Evolutionary conservation across 2,888 invertebrate genomes (phyloP), one percentile per base, ranked within the genome.

Genomic region (Phortica okadai): DNA sequence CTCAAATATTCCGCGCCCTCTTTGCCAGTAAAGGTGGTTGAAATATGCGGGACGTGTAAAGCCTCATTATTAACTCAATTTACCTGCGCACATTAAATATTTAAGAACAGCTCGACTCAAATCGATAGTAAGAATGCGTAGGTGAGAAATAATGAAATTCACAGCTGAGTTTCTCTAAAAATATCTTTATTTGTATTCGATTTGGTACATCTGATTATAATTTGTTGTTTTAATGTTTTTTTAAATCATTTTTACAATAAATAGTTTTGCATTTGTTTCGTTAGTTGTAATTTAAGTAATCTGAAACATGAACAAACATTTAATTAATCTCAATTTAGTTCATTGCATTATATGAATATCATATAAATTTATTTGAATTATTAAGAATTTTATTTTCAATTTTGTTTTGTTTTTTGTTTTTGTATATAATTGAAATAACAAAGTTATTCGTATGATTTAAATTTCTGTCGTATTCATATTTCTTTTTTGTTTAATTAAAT

Each of bases 181-280:
- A 88, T 85, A 85, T 80, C 79, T 85, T 85, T 88, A 85, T 85
- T 85, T 75, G 83, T 87, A 83, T 85, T 85, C 87, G 88, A 88
- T 85, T 64, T 85, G 85, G 85, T 87, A 88, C 85, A 82, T 81
- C 62, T 76, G 66, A 75, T 84, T 77, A 74, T 64, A 76, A 79
- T 76, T 76, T 76, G 74, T 78, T 76, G 10, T 74, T 72, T 58
- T 77, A 59, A 66, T 74, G 78, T 42, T 54, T 76, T 74, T 21
- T 54, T 73, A 44, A 74, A 41, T 64, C 14, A 33, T 73, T 64
- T 58, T 66, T 69, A 69, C 70, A 50, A 54, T 50, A 70, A 70
- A 70, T 54, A 54, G 70, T 70, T 70, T 45, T 10, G 6, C 14
- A 21, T 33, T 66, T 62, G 21, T 72, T 64, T 73, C 41, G 70